A percentile compares a stretch with the other conserved stretches of the same genome.
Conservation (phyloP, 2,888 invertebrate genomes). For the Drosophila phalerata region DNA sequence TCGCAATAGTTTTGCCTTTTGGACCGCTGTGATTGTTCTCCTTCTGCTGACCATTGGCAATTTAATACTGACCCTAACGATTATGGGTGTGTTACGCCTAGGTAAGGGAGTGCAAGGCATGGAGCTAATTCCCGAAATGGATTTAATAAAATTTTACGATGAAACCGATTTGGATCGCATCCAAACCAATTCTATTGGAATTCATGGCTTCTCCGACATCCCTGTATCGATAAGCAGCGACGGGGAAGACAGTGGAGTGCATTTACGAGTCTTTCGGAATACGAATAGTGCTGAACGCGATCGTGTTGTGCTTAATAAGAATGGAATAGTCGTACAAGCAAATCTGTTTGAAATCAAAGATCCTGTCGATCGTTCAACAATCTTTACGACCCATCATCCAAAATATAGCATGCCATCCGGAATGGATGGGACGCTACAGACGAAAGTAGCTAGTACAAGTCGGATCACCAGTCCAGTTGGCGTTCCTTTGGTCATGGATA, state of each 20-base stretch:
- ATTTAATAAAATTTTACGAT: conserved; percentile 92
- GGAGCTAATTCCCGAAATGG: conserved; percentile 91
- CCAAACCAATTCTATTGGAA: conserved; percentile 89
- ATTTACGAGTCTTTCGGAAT: conserved; percentile 84
- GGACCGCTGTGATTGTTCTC: conserved; percentile 91
- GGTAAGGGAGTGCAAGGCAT: conserved; percentile 93
- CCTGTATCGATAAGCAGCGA: conserved; percentile 86
- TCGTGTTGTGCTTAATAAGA: conserved; percentile 87
- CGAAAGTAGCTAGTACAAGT: conserved; percentile 90
- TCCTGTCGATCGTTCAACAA: conserved; percentile 87
- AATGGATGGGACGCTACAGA: conserved; percentile 87
- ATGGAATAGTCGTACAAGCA: conserved; percentile 89
- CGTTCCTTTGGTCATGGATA: conserved; percentile 89
- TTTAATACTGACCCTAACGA: conserved; percentile 91
- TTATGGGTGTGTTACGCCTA: conserved; percentile 92
- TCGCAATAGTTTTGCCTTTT: conserved; percentile 89
- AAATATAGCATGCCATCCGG: conserved; percentile 90
- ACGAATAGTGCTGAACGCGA: conserved; percentile 68
- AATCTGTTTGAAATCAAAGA: conserved; percentile 90
- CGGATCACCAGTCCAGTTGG: conserved; percentile 91
- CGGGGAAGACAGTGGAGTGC: conserved; percentile 75
- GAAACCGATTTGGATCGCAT: conserved; percentile 91
- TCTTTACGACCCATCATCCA: conserved; percentile 92
- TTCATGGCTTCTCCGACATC: conserved; percentile 88
- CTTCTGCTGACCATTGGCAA: conserved; percentile 92